These are phyloP conservation scores for Apocheima hispidaria DNA, from an alignment of 2,888 invertebrate genomes.

Conservation along the genomic window DNA sequence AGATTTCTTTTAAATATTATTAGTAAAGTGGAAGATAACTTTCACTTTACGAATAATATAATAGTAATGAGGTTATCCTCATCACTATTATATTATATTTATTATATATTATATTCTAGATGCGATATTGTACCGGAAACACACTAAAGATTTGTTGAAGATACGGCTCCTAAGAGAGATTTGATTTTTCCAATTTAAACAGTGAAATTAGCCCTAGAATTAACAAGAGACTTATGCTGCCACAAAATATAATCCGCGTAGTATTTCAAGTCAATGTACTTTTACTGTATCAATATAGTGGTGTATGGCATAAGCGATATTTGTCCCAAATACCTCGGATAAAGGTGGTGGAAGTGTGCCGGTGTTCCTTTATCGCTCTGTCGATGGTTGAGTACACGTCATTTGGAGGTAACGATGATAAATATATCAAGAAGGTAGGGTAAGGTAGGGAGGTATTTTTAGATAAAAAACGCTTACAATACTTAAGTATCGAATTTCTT, in stretches of 20 bases:
- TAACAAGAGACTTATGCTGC: background rate
- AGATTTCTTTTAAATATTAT: too few species aligned
- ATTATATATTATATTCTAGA: too few species aligned
- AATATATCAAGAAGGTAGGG: slow-evolving; percentile 50
- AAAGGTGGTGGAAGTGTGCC: slow-evolving; percentile 28
- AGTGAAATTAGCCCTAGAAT: too few species aligned
- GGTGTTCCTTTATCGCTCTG: slow-evolving; percentile 45
- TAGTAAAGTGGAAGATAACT: too few species aligned
- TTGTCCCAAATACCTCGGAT: slow-evolving; percentile 30
- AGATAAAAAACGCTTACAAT: background rate
- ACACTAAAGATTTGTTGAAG: too few species aligned
- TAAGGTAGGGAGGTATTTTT: slow-evolving; percentile 13
- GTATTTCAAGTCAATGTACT: slow-evolving; percentile 13
- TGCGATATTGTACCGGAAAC: too few species aligned
- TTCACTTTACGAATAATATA: too few species aligned
- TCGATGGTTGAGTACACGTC: slow-evolving; percentile 51
- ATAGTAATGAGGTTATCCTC: too few species aligned
- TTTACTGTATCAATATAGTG: background rate
- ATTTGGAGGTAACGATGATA: slow-evolving; percentile 60
- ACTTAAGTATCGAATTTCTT: background rate
- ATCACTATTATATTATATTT: too few species aligned
- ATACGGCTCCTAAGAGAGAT: too few species aligned
- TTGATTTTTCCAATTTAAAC: too few species aligned
- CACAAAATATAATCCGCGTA: background rate
- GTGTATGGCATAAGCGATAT: slow-evolving; percentile 20